Percentiles rank a stretch among this genome's conserved stretches.
Conservation (phyloP, 2,113 vertebrate species). For the Thalassarche chlororhynchos region DNA sequence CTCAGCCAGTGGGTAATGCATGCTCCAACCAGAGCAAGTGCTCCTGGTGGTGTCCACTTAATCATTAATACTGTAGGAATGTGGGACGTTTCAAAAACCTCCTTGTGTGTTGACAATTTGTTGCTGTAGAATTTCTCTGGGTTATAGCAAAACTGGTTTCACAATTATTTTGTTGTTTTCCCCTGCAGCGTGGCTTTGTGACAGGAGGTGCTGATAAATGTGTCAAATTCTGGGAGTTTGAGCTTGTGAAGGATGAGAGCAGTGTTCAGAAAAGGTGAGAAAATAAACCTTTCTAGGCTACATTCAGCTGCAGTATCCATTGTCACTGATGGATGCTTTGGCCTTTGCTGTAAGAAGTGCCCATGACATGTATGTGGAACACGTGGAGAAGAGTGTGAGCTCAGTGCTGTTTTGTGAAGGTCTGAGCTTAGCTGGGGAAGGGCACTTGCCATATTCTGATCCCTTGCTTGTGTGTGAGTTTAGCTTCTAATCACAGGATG, state of each 20-base stretch:
- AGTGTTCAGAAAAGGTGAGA: conserved; percentile 85
- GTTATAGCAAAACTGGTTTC: neutral
- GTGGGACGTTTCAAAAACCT: neutral
- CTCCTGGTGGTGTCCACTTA: neutral
- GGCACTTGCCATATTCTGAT: neutral
- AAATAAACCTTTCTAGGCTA: neutral
- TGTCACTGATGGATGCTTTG: neutral
- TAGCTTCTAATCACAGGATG: neutral
- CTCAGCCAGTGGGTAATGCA: rapidly evolving
- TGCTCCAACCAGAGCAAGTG: neutral
- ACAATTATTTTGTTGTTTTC: neutral
- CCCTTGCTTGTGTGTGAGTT: neutral
- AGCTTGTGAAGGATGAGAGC: conserved; percentile 87
- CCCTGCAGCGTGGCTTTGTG: conserved; percentile 87
- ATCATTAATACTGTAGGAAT: neutral
- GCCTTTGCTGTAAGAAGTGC: neutral
- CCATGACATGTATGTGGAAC: neutral
- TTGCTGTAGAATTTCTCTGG: neutral
- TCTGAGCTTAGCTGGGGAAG: neutral
- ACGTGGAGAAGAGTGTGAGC: neutral
- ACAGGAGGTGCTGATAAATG: conserved; percentile 94
- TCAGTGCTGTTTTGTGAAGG: neutral
- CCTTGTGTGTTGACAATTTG: neutral
- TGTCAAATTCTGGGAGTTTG: conserved; percentile 98
- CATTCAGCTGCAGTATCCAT: neutral